phyloP scores from a whole-genome alignment of 2,113 vertebrate genomes.

The Rissa tridactyla region DNA sequence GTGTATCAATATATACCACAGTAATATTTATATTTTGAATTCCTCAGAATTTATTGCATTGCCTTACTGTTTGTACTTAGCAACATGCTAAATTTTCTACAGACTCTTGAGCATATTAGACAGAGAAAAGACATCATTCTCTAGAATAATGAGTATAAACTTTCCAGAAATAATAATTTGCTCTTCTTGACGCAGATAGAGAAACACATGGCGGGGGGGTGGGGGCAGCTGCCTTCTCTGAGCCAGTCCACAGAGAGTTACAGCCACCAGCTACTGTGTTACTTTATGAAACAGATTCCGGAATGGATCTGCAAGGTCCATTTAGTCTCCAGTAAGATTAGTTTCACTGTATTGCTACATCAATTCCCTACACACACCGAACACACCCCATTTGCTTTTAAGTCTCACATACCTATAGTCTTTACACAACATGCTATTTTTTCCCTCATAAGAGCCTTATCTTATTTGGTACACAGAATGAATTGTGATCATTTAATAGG shows the following conservation, averaged over 20 bases:
- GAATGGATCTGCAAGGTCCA: background rate
- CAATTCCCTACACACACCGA: background rate
- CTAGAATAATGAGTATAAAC: background rate
- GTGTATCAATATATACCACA: background rate
- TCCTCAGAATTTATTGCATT: background rate
- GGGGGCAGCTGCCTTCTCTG: background rate
- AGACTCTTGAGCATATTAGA: background rate
- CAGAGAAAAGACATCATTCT: background rate
- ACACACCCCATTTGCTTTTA: background rate
- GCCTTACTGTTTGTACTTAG: background rate
- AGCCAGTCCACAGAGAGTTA: background rate
- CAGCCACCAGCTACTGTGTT: background rate
- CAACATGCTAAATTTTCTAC: background rate
- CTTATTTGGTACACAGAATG: background rate
- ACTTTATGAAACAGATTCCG: background rate
- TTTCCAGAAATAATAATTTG: background rate
- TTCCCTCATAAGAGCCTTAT: background rate
- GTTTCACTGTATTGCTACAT: background rate
- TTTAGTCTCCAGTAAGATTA: background rate
- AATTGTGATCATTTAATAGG: background rate
- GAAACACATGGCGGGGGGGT: background rate
- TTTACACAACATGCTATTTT: background rate
- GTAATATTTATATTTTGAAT: background rate
- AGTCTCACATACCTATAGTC: background rate
- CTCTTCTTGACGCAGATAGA: background rate